Conservation (phyloP, 1,140 invertebrate species). For the Bombus breviceps region DNA sequence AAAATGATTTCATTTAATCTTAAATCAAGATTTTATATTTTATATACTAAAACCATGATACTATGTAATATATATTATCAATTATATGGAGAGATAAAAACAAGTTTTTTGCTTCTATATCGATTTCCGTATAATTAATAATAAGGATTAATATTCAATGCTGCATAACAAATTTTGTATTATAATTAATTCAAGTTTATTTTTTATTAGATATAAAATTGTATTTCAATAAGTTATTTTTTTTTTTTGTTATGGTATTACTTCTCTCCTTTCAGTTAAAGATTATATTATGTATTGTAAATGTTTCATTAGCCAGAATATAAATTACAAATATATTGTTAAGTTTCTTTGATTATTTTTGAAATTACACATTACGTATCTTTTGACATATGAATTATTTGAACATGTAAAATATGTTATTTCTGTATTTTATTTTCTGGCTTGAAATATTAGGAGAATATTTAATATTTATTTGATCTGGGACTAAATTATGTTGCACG, state of each 20-base stretch:
- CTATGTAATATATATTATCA: conserved; percentile 36
- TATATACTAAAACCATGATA: conserved; percentile 58
- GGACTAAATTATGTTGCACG: conserved; percentile 51
- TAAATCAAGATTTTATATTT: conserved; percentile 69
- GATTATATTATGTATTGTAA: conserved; percentile 34
- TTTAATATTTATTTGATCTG: conserved; percentile 47
- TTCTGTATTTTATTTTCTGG: conserved; percentile 25
- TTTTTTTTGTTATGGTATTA: background rate
- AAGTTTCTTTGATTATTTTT: background rate
- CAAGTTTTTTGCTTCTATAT: background rate
- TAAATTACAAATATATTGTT: conserved; percentile 18
- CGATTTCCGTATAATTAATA: conserved; percentile 1
- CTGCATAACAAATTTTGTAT: background rate
- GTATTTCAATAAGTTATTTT: conserved; percentile 10
- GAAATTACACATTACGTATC: background rate
- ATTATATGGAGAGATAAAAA: conserved; percentile 12
- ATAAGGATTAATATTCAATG: conserved; percentile 8
- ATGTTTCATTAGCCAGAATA: conserved; percentile 36
- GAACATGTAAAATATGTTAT: background rate
- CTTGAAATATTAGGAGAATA: conserved; percentile 22
- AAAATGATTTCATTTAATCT: conserved; percentile 61
- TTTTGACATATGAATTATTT: conserved; percentile 15
- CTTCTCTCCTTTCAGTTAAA: conserved; percentile 22
- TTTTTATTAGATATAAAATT: conserved; percentile 9
- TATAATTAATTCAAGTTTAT: background rate